A percentile compares a stretch with the other conserved stretches of the same genome.
phyloP scores from a whole-genome alignment of 2,113 vertebrate genomes.

The Triplophysa dalaica region DNA sequence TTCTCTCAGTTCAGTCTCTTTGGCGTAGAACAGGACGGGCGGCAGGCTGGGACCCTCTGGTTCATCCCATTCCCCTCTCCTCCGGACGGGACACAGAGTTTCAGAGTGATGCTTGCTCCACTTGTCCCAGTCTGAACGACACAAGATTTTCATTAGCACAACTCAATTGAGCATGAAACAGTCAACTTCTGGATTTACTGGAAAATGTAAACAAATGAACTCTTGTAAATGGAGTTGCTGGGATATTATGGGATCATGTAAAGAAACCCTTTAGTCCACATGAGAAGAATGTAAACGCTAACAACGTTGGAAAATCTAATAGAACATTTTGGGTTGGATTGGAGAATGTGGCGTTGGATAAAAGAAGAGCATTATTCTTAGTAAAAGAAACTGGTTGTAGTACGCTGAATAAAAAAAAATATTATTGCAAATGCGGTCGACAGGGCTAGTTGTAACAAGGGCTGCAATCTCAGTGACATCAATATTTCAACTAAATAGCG shows the following conservation, averaged over 20 bases:
- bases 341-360: too few species aligned
- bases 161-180: conserved; percentile 54
- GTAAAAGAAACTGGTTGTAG: too few species aligned
- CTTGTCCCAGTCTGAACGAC: conserved; percentile 68
- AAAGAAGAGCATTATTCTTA: too few species aligned
- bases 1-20: conserved; percentile 76
- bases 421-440: too few species aligned
- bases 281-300: neutral
- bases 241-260: neutral
- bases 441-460: too few species aligned
- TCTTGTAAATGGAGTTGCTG: neutral
- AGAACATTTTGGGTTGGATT: too few species aligned
- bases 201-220: neutral
- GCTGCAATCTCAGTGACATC: too few species aligned
- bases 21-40: conserved; percentile 77
- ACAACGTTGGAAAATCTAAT: too few species aligned
- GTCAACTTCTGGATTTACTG: neutral
- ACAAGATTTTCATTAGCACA: conserved; percentile 42
- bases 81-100: conserved; percentile 40
- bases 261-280: neutral
- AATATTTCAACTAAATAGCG: too few species aligned
- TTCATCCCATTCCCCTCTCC: conserved; percentile 52
- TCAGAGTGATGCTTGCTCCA: conserved; percentile 63
- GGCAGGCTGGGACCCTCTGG: conserved; percentile 32
- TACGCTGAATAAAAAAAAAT: too few species aligned